A percentile compares a stretch with the other conserved stretches of the same genome.
These are phyloP conservation scores for Pipistrellus nathusii DNA, from an alignment of 2,797 vertebrate species.

Conservation along the genomic window DNA sequence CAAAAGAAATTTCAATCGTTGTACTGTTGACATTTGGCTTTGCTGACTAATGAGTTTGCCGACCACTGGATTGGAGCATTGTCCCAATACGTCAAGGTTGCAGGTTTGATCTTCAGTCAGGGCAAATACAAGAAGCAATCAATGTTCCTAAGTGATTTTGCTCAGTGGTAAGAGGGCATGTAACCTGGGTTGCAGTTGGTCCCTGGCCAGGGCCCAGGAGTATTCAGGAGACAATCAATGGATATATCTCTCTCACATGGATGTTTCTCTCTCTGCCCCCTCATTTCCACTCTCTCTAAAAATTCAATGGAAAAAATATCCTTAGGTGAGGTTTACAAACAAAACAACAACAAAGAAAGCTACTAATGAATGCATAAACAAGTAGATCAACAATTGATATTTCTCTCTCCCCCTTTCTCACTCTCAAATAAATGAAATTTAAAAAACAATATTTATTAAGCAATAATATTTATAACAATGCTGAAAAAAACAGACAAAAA, in stretches of 20 bases:
- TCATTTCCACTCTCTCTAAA: background rate
- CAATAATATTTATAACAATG: background rate
- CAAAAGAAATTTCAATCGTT: too few relatives aligned
- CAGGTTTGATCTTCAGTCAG: background rate
- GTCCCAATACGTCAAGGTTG: background rate
- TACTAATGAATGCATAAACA: too few relatives aligned
- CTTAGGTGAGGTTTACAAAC: too few relatives aligned
- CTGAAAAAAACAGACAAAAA: background rate
- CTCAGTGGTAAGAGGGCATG: background rate
- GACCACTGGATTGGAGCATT: background rate
- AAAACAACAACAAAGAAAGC: too few relatives aligned
- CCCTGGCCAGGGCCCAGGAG: too few relatives aligned
- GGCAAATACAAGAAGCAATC: background rate
- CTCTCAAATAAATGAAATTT: background rate
- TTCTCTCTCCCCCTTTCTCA: background rate
- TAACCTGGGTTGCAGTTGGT: background rate
- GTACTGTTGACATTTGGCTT: too few relatives aligned
- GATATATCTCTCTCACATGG: background rate
- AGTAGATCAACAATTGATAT: too few relatives aligned
- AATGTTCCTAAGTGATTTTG: background rate
- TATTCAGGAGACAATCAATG: background rate
- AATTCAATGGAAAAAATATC: too few relatives aligned
- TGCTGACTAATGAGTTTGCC: too few relatives aligned
- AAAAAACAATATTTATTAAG: conserved; percentile 1
- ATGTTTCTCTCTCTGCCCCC: background rate